Percentiles rank a stretch among this genome's conserved stretches.
phyloP scores from a whole-genome alignment of 2,797 vertebrate species.

The Lepilemur septentrionalis region DNA sequence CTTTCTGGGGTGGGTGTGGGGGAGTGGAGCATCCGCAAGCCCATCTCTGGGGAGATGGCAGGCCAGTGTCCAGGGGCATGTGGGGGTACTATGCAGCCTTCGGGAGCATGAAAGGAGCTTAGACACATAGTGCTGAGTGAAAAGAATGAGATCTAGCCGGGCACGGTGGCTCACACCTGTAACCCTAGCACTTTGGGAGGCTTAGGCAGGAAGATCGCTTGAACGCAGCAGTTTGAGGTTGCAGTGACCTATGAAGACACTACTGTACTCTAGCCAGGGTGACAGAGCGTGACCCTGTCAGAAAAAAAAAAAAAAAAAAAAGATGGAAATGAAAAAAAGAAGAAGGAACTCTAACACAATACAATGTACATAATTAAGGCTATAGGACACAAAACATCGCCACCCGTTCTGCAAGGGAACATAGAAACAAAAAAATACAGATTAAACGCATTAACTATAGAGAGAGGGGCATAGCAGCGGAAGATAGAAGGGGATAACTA shows the following conservation, averaged over 20 bases:
- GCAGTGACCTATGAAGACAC: too few species aligned
- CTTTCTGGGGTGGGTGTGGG: background rate
- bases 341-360: background rate
- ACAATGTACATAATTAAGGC: background rate
- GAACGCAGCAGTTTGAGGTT: too few species aligned
- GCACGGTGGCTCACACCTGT: too few species aligned
- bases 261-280: too few species aligned
- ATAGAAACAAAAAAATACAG: background rate
- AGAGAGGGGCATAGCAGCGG: background rate
- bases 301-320: too few species aligned
- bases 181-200: too few species aligned
- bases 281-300: too few species aligned
- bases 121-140: background rate
- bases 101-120: background rate
- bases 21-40: background rate
- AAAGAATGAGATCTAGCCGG: background rate
- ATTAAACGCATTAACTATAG: background rate
- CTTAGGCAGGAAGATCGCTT: too few species aligned
- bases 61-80: background rate
- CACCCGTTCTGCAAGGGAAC: background rate
- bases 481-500: background rate
- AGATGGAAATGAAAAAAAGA: too few species aligned
- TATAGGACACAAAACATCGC: background rate
- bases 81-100: background rate
- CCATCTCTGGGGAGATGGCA: background rate